Base-by-base conservation (phyloP, 2,797 vertebrate genomes). In the Cyprinella venusta region DNA sequence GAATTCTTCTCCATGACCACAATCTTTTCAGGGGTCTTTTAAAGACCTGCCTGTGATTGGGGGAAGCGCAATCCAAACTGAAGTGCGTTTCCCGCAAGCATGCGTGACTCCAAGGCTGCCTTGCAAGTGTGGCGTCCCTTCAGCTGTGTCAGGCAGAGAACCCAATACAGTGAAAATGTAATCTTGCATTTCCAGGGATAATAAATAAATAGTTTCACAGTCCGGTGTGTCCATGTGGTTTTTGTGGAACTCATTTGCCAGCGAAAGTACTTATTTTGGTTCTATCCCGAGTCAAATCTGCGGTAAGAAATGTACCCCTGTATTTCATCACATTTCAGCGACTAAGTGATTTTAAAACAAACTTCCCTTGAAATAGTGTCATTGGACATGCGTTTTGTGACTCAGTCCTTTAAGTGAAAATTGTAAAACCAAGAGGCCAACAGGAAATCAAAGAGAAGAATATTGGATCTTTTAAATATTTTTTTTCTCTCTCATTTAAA, bases 281-380 rank as follows among this genome's bases (percentile, higher is more conserved):
- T 88, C 89, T 85, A 88, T 78, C 90, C 84, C 88, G 88, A 88
- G 90, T 89, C 91, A 85, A 87, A 92, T 89, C 89, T 87, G 86
- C 90, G 90, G 91, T 92, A 91, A 84, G 89, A 92, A 90, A 84
- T 89, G 87, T 90, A 87, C 84, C 80, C 90, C 88, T 89, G 90
- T 33, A 91, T 93, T 91, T 91, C 89, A 89, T 88, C 90, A 89
- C 90, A 92, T 93, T 94, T 92, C 89, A 91, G 87, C 90, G 87
- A 79, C 87, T 90, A 89, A 18, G 86, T n/a, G 50, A 67, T 65
- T 76, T 59, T 74, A 65, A 19, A 71, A 50, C 42, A 65, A 74
- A 75, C 36, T 52, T 81, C 33, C 50, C 56, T 75, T 7, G 7
- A 50, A 56, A 74, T 1, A 33, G 10, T 61, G 56, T 54, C 1